Conservation (phyloP, 2,113 vertebrate species). For the Triplophysa siluroides region DNA sequence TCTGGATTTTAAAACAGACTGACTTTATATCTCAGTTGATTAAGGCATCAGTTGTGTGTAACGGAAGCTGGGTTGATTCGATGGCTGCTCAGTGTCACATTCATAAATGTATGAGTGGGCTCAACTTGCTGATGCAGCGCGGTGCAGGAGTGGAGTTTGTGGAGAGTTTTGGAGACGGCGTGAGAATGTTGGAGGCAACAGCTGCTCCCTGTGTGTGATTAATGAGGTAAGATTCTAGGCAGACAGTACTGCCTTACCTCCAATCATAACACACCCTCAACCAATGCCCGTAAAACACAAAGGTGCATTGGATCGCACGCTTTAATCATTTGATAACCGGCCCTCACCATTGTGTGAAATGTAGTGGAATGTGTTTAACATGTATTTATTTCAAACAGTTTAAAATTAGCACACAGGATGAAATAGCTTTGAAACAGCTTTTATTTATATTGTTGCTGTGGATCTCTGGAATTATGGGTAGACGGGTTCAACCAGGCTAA, state of each 20-base stretch:
- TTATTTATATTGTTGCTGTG: background rate
- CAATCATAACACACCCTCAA: slow-evolving; percentile 14
- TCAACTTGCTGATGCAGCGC: slow-evolving; percentile 45
- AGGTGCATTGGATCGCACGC: too few species aligned
- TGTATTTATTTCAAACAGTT: background rate
- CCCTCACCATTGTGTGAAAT: too few species aligned
- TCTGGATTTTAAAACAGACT: background rate
- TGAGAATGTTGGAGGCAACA: slow-evolving; percentile 58
- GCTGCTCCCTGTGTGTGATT: slow-evolving; percentile 64
- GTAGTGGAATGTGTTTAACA: too few species aligned
- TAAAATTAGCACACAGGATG: background rate
- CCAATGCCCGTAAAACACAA: background rate
- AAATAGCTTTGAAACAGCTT: too few species aligned
- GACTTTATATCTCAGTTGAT: background rate
- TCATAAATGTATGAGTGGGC: slow-evolving; percentile 19
- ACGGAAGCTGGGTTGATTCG: slow-evolving; percentile 6
- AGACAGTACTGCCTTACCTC: slow-evolving; percentile 32
- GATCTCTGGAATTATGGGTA: too few species aligned
- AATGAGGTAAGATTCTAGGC: slow-evolving; percentile 51
- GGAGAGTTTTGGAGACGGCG: slow-evolving; percentile 7
- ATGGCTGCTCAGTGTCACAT: slow-evolving; percentile 18
- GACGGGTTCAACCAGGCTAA: too few species aligned
- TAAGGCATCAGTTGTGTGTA: background rate
- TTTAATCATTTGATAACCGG: too few species aligned
- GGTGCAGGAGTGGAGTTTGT: slow-evolving; percentile 21